Base-by-base conservation (phyloP, 1,140 invertebrate species). In the Drosophila guanche region DNA sequence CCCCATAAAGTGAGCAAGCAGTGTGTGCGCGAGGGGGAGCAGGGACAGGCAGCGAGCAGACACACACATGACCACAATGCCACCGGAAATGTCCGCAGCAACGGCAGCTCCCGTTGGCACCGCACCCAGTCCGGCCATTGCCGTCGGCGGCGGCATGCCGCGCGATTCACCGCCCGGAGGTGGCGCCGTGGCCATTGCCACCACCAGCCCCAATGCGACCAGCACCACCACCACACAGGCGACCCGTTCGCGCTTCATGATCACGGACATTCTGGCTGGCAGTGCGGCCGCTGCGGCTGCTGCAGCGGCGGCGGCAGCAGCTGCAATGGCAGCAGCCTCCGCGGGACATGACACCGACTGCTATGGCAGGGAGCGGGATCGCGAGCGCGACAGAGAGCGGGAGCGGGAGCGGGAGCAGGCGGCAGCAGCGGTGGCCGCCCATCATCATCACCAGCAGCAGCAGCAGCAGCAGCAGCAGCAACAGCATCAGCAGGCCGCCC, bases 181-280 rank as follows among this genome's bases (percentile, higher is more conserved):
- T 12, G 55, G 33, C 14, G 23, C 53, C 27, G 54, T 42, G 12
- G 46, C 27, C 90, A 79, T 86, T 92, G 85, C 91, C 45, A 25
- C 56, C 20, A 42, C 47, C 16, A 66, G 62, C 48, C 53, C 43
- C 29, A 33, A 67, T 4, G 68, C 72, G 2, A 22, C 71, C 3
- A 71, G 74, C 1, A 69, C 76, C 56, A 60, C 92, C 40, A 93
- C 93, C 54, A 93, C 93, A 72, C 93, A 92, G 92, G 93, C 94
- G 42, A 93, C 95, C 47, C 93, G 95, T 51, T 95, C 95, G 20
- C 92, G 95, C 42, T 96, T 96, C 91, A 96, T 96, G 95, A 96
- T 96, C 92, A 96, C 95, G 45, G 95, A 96, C 75, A 96, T 96
- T 57, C 92, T 96, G 54, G 95, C 94, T 50, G 94, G 93, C 4